Percentiles rank a stretch among this genome's conserved stretches.
These are phyloP conservation scores for Hedya salicella DNA, from an alignment of 2,888 invertebrate species.

Conservation along the genomic window DNA sequence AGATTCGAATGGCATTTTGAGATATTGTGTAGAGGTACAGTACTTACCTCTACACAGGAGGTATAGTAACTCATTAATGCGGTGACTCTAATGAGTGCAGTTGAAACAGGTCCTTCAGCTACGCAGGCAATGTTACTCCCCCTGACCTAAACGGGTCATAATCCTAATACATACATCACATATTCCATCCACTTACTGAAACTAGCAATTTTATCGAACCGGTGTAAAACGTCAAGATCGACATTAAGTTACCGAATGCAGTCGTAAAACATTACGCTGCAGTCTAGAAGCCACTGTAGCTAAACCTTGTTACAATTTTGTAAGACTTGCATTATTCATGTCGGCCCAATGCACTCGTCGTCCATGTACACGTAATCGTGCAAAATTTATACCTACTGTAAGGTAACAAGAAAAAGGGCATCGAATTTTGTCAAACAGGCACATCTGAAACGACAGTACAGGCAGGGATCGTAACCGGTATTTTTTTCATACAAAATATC, in stretches of 20 bases:
- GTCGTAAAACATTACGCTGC: slow-evolving; percentile 35
- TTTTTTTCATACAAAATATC: too few relatives aligned
- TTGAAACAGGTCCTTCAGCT: too few relatives aligned
- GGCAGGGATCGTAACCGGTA: too few relatives aligned
- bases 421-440: background rate
- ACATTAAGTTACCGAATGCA: slow-evolving; percentile 11
- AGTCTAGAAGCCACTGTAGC: slow-evolving; percentile 14
- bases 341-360: slow-evolving; percentile 34
- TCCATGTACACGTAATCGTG: slow-evolving; percentile 28
- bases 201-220: slow-evolving; percentile 10
- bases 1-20: too few relatives aligned
- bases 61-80: too few relatives aligned
- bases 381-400: slow-evolving; percentile 1
- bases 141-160: too few relatives aligned
- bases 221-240: slow-evolving; percentile 12
- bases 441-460: background rate
- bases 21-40: too few relatives aligned
- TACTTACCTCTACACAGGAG: too few relatives aligned
- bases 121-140: too few relatives aligned
- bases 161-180: background rate
- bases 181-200: slow-evolving; percentile 10
- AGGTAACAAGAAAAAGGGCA: background rate
- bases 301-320: slow-evolving; percentile 42
- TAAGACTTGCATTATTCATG: slow-evolving; percentile 40
- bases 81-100: too few relatives aligned